Percentiles rank a stretch among this genome's conserved stretches.
Evolutionary conservation across 1,140 invertebrate genomes (phyloP).

Genomic region (Galleria mellonella): DNA sequence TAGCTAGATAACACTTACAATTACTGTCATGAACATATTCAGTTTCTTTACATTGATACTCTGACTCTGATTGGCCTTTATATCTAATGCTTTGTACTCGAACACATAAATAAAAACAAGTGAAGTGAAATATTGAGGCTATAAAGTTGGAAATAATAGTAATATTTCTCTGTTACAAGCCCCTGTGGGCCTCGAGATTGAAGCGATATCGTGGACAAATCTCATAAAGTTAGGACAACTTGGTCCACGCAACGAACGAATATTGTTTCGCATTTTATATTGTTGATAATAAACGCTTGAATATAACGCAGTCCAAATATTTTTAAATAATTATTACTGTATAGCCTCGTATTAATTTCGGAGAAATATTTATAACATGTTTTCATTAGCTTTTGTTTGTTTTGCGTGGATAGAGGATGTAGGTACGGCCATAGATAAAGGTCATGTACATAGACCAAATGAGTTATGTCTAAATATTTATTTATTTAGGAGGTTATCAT

Average conservation of each 20-base stretch:
- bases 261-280: too few species aligned
- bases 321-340: not conserved
- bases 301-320: not conserved
- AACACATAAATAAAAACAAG: slow-evolving; percentile 1
- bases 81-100: not conserved
- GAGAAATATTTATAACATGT: too few species aligned
- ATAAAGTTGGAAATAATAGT: slow-evolving; percentile 31
- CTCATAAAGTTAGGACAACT: slow-evolving; percentile 18
- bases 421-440: too few species aligned
- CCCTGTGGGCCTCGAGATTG: slow-evolving; percentile 19
- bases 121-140: slow-evolving; percentile 24
- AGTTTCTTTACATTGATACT: too few species aligned
- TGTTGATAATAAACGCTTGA: not conserved
- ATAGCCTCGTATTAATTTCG: too few species aligned
- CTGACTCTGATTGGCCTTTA: too few species aligned
- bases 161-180: slow-evolving; percentile 33
- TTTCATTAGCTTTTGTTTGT: too few species aligned
- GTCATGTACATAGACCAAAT: too few species aligned
- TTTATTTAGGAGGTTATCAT: too few species aligned
- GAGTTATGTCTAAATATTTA: too few species aligned
- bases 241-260: not conserved
- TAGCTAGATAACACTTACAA: too few species aligned
- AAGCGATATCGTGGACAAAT: slow-evolving; percentile 25
- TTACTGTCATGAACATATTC: not conserved
- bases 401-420: too few species aligned